Evolutionary conservation across 2,113 vertebrate species (phyloP), one percentile per base, ranked within the genome.

Genomic region (Coturnix japonica): DNA sequence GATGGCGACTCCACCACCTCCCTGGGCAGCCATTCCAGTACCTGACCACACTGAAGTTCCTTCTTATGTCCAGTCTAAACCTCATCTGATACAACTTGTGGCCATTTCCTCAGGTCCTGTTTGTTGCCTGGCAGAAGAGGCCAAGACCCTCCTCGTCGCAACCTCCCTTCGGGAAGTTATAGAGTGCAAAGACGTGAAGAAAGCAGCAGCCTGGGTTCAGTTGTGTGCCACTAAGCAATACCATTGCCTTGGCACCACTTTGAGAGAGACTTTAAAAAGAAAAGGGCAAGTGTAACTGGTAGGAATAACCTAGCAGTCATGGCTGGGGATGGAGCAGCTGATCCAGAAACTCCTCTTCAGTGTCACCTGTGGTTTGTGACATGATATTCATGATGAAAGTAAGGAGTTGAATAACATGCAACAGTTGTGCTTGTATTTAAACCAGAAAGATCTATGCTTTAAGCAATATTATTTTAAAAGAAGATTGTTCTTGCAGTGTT

Each of bases 301-400:
- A 92, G 64, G 67, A 92, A 46, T 44, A 92, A 82, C 5, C 0
- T 39, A 84, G 78, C 74, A 79, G n/a, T 1, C 63, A 59, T 84
- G 81, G 54, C 57, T 59, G 70, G 0, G 1, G 76, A 65, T 54
- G 75, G 90, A 61, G 59, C 19, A 93, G 69, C 72, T 80, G 51
- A 87, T 82, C 78, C 59, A 93, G 94, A 82, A 90, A 86, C n/a
- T 81, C 67, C 51, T 84, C 87, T 60, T 74, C 56, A 75, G 22
- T 70, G 87, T 75, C 91, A 92, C 56, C 81, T 53, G 76, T 81
- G 94, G 92, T 94, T 89, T 88, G 87, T 37, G 49, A 89, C 47
- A 49, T 23, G 21, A 23, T 87, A 87, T 77, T 92, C 87, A 82
- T 41, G 43, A 37, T 92, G 71, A 80, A 94, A 81, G 56, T n/a